These are phyloP conservation scores for Mechanitis messenoides DNA, from an alignment of 2,888 invertebrate species.

Conservation along the genomic window DNA sequence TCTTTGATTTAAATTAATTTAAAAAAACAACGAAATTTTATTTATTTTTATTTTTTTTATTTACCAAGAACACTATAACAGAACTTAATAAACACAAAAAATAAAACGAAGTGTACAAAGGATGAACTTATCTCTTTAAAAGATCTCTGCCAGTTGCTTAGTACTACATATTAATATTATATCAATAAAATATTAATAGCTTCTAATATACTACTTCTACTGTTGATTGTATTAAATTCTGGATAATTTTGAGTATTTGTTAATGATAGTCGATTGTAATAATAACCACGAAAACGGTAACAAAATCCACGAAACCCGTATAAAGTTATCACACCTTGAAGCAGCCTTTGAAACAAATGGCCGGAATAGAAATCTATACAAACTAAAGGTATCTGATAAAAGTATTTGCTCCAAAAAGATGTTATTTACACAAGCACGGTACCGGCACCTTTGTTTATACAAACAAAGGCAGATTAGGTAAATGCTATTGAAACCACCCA, in stretches of 20 bases:
- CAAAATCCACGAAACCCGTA: neutral
- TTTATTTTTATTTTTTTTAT: too few relatives aligned
- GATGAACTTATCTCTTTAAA: too few relatives aligned
- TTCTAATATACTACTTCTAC: too few relatives aligned
- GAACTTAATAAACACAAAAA: too few relatives aligned
- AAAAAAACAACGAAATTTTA: neutral
- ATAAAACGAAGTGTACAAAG: too few relatives aligned
- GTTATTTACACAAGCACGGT: constrained; percentile 30
- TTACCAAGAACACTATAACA: too few relatives aligned
- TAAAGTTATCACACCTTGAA: constrained; percentile 19
- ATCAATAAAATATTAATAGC: too few relatives aligned
- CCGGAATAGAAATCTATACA: constrained; percentile 20
- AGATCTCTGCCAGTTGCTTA: too few relatives aligned
- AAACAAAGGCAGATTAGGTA: constrained; percentile 50
- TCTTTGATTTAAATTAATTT: neutral
- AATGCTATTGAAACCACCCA: constrained; percentile 42
- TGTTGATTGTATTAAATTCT: too few relatives aligned
- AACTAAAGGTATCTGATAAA: constrained; percentile 42
- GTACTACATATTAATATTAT: too few relatives aligned
- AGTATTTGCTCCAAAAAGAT: constrained; percentile 30
- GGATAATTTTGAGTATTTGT: too few relatives aligned
- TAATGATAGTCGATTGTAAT: too few relatives aligned
- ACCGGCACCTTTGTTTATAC: constrained; percentile 46
- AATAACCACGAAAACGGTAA: neutral
- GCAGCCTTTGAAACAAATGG: constrained; percentile 11